Percentiles rank a stretch among this genome's conserved stretches.
These are phyloP conservation scores for Leistus spinibarbis DNA, from an alignment of 2,888 invertebrate genomes.

Conservation along the genomic window DNA sequence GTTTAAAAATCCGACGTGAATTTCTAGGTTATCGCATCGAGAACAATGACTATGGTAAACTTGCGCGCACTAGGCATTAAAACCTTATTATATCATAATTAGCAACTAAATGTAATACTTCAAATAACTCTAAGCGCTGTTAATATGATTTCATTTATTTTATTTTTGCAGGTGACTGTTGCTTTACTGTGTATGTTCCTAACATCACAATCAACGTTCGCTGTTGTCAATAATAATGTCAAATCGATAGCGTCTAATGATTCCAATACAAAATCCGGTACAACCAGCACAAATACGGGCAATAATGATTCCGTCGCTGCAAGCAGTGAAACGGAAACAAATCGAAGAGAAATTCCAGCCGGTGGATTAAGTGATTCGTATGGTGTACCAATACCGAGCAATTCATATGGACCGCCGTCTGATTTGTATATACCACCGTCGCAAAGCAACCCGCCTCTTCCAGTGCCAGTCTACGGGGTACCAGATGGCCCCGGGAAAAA, in stretches of 20 bases:
- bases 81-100: not conserved
- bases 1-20: not conserved
- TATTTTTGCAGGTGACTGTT: conserved; percentile 47
- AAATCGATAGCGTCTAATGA: conserved; percentile 41
- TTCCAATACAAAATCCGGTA: conserved; percentile 39
- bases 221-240: conserved; percentile 55
- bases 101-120: conserved; percentile 1
- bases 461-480: conserved; percentile 65
- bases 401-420: conserved; percentile 58
- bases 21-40: conserved; percentile 7
- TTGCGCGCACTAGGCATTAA: not conserved
- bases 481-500: conserved; percentile 59
- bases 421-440: conserved; percentile 52
- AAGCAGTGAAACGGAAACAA: conserved; percentile 51
- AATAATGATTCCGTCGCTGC: conserved; percentile 49
- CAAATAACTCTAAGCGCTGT: not conserved
- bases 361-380: conserved; percentile 56
- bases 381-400: conserved; percentile 61
- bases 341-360: conserved; percentile 52
- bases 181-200: conserved; percentile 49
- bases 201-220: conserved; percentile 51
- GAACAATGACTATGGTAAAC: not conserved
- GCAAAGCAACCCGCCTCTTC: conserved; percentile 59
- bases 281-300: conserved; percentile 39
- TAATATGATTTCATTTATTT: not conserved